Base-by-base conservation (phyloP, 2,888 invertebrate genomes). In the Melanotus villosus region DNA sequence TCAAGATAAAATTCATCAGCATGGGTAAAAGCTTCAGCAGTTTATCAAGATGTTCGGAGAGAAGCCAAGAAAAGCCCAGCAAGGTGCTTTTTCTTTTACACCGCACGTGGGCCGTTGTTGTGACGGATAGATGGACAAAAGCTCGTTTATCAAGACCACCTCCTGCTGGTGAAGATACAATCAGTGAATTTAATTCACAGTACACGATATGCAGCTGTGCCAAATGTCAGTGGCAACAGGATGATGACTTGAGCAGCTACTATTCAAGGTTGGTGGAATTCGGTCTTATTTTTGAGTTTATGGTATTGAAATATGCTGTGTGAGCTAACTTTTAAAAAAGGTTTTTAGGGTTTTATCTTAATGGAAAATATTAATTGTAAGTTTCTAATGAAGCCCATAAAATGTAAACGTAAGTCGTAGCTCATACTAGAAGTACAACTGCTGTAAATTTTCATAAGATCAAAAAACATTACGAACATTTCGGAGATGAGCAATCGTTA, bases 171-270 rank as follows among this genome's bases (percentile, higher is more conserved):
- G 62, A 59, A 47, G 66, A 70, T 26, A 57, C 63, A 14, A 65
- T 69, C 9, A 80, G 80, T 58, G 80, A 80, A 16, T 78, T 74
- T 58, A 79, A 77, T 54, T 82, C 83, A 6, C 82, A 83, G 67
- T 83, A 80, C 70, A 80, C 83, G 10, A 79, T 80, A 54, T 84
- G 84, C 59, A 82, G 81, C 63, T 84, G 84, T 65, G 77, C 81
- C 7, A 81, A 82, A 73, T 84, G 84, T 52, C 80, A 80, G 56
- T 78, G 78, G 70, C 79, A 82, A 57, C 81, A 82, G 65, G 79
- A n/a, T n/a, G n/a, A n/a, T n/a, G n/a, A 58, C 4, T 70, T 74
- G 30, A 70, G 75, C 54, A 75, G 76, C 59, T 71, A 72, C 38
- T 72, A 65, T 50, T 62, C 65, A 9, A 78, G 78, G 78, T 79